Conservation (phyloP, 2,797 vertebrate species). For the Bufotes viridis region DNA sequence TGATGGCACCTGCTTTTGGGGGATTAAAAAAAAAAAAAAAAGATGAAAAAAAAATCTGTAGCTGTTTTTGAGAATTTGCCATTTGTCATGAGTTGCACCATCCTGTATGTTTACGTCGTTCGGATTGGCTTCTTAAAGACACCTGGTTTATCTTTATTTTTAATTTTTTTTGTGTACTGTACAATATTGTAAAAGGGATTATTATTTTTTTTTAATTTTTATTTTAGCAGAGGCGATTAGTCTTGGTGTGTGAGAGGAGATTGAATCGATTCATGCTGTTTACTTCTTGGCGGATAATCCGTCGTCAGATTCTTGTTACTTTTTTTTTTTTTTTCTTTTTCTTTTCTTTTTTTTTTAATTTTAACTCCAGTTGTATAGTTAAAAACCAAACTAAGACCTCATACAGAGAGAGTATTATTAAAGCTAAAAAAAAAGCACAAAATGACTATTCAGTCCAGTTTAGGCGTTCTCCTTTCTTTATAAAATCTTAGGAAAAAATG, state of each 20-base stretch:
- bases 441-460: conserved; percentile 93
- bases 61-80: conserved; percentile 86
- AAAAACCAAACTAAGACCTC: conserved; percentile 99
- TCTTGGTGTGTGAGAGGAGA: conserved; percentile 86
- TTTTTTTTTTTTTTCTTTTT: conserved; percentile 80
- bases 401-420: conserved; percentile 99
- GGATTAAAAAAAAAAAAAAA: not conserved
- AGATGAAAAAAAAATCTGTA: conserved; percentile 79
- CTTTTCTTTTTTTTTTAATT: conserved; percentile 84
- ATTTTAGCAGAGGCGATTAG: conserved; percentile 89
- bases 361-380: conserved; percentile 99
- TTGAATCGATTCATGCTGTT: conserved; percentile 91
- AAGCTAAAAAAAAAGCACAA: conserved; percentile 88
- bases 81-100: conserved; percentile 92
- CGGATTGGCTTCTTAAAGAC: conserved; percentile 87
- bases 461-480: conserved; percentile 74
- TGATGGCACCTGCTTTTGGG: conserved; percentile 84
- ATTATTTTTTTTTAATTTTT: conserved; percentile 63
- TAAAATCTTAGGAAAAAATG: conserved; percentile 72
- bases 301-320: conserved; percentile 81
- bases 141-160: conserved; percentile 73
- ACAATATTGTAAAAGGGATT: conserved; percentile 99
- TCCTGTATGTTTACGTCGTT: conserved; percentile 97
- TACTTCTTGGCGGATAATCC: conserved; percentile 94
- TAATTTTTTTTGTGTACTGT: conserved; percentile 88